Percentiles rank a stretch among this genome's conserved stretches.
phyloP scores from a whole-genome alignment of 2,888 invertebrate genomes.

The Elmis aenea region DNA sequence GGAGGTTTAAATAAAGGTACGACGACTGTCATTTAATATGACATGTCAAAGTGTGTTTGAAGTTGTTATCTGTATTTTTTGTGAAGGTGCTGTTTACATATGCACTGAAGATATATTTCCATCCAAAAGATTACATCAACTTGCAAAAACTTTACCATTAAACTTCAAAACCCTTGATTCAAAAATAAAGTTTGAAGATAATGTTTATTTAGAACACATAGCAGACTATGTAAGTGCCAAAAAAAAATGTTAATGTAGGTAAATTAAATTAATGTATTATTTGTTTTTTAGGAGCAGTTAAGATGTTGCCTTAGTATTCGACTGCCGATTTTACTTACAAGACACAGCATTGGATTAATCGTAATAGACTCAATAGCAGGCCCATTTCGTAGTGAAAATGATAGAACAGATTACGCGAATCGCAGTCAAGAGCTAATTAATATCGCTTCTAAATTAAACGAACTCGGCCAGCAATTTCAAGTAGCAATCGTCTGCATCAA shows the following conservation, averaged over 20 bases:
- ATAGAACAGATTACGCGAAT: slow-evolving; percentile 43
- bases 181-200: slow-evolving; percentile 50
- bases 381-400: slow-evolving; percentile 56
- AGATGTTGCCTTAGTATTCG: slow-evolving; percentile 51
- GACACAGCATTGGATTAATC: slow-evolving; percentile 55
- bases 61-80: slow-evolving; percentile 1
- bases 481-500: slow-evolving; percentile 65
- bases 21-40: too few species aligned
- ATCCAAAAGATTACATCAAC: slow-evolving; percentile 59
- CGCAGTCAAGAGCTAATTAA: slow-evolving; percentile 55
- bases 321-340: slow-evolving; percentile 52
- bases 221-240: slow-evolving; percentile 54
- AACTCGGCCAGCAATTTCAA: slow-evolving; percentile 51
- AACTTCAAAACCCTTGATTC: slow-evolving; percentile 21
- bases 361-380: slow-evolving; percentile 73
- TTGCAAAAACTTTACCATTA: slow-evolving; percentile 43
- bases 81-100: slow-evolving; percentile 58
- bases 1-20: slow-evolving; percentile 54
- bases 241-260: too few species aligned
- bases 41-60: too few species aligned
- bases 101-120: slow-evolving; percentile 76
- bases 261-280: slow-evolving; percentile 8
- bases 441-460: slow-evolving; percentile 54
- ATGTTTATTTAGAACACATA: slow-evolving; percentile 63
- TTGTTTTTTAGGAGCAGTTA: slow-evolving; percentile 49